Conservation (phyloP, 2,888 invertebrate genomes). For the Microplitis deprimator region DNA sequence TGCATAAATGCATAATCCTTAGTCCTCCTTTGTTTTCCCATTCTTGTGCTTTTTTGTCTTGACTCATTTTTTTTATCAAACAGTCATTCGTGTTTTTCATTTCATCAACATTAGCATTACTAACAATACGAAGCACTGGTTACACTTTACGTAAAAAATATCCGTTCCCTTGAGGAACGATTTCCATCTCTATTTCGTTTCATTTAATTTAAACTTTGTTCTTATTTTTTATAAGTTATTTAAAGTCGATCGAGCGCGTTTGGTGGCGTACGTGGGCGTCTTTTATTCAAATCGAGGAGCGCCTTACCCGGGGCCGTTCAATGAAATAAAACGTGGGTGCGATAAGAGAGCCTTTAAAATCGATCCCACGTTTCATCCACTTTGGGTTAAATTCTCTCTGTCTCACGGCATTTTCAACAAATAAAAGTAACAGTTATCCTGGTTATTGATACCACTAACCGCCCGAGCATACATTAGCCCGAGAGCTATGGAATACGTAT, state of each 20-base stretch:
- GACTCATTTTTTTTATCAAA: too few relatives aligned
- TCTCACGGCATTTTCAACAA: constrained; percentile 17
- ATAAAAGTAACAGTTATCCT: constrained; percentile 11
- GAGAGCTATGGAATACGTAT: too few relatives aligned
- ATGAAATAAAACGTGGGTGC: constrained; percentile 24
- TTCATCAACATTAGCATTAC: too few relatives aligned
- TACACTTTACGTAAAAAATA: too few relatives aligned
- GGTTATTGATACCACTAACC: constrained; percentile 1
- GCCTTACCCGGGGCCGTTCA: constrained; percentile 21
- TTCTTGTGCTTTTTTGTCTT: constrained; percentile 9
- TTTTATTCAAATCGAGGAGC: constrained; percentile 30
- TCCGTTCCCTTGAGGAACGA: too few relatives aligned
- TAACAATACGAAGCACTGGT: too few relatives aligned
- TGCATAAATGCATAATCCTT: constrained; percentile 63
- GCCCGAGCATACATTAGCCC: too few relatives aligned
- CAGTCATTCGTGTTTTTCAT: too few relatives aligned
- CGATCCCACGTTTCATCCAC: constrained; percentile 31
- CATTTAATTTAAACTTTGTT: constrained; percentile 20
- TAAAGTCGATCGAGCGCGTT: background rate
- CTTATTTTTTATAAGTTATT: constrained; percentile 1
- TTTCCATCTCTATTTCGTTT: background rate
- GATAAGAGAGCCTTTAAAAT: constrained; percentile 23
- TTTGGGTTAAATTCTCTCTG: constrained; percentile 8
- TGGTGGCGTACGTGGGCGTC: constrained; percentile 20
- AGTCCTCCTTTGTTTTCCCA: too few relatives aligned